Conservation (phyloP, 2,888 invertebrate genomes). For the Nomada ferruginata region DNA sequence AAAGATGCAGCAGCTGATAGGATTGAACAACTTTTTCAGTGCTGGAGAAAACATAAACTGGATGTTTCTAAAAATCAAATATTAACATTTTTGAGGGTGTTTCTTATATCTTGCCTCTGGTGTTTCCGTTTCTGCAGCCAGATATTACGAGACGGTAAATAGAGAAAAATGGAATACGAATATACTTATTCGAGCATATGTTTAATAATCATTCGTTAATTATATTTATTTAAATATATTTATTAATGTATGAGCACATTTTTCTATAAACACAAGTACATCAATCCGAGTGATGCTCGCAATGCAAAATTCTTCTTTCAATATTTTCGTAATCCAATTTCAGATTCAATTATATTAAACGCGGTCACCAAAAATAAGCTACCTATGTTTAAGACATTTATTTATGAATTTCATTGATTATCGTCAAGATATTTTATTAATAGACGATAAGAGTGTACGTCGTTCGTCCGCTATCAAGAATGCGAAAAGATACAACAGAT, state of each 20-base stretch:
- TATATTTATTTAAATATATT: background rate
- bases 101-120: slow-evolving; percentile 72
- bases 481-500: slow-evolving; percentile 60
- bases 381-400: background rate
- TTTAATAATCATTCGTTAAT: background rate
- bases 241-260: background rate
- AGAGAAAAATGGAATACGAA: background rate
- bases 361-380: background rate
- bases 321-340: background rate
- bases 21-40: background rate
- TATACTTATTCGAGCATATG: background rate
- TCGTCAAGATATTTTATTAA: slow-evolving; percentile 11
- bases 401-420: slow-evolving; percentile 4
- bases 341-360: background rate
- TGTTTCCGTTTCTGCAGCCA: slow-evolving; percentile 64
- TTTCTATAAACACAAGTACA: background rate
- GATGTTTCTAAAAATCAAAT: slow-evolving; percentile 51
- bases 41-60: slow-evolving; percentile 52
- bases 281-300: background rate
- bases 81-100: slow-evolving; percentile 50
- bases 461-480: slow-evolving; percentile 57
- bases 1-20: slow-evolving; percentile 38
- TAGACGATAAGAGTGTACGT: slow-evolving; percentile 51
- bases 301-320: background rate
- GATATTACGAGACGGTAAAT: slow-evolving; percentile 63